phyloP scores from a whole-genome alignment of 1,140 invertebrate genomes.

The Hylaeus volcanicus region DNA sequence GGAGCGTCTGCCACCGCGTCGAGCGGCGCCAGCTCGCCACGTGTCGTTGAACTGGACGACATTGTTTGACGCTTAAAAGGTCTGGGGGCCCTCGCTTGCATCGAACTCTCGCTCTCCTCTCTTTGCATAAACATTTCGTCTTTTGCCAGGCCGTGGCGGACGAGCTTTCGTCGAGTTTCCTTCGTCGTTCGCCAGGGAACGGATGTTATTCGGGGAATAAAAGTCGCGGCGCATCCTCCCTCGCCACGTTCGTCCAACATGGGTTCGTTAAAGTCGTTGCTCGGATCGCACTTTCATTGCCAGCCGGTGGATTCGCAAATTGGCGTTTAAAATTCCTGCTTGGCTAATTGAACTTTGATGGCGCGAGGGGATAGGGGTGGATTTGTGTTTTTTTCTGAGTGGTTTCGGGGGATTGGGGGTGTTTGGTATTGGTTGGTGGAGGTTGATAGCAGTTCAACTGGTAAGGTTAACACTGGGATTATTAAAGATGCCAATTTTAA shows the following conservation, averaged over 20 bases:
- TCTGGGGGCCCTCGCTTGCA: not conserved
- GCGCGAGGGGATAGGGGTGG: too few relatives aligned
- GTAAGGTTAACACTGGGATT: too few relatives aligned
- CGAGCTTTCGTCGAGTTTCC: not conserved
- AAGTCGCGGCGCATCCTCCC: not conserved
- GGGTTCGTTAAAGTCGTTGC: not conserved
- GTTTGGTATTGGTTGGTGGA: too few relatives aligned
- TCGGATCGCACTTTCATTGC: too few relatives aligned
- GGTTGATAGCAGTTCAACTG: too few relatives aligned
- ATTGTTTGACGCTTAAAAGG: slow-evolving; percentile 44
- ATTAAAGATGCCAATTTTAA: too few relatives aligned
- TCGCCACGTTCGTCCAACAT: not conserved
- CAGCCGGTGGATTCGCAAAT: too few relatives aligned
- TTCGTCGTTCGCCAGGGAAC: not conserved
- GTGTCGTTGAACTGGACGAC: slow-evolving; percentile 49
- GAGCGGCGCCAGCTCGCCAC: slow-evolving; percentile 11
- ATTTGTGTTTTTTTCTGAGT: too few relatives aligned
- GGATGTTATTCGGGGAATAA: slow-evolving; percentile 17
- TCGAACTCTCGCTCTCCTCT: not conserved
- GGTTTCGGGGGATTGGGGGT: too few relatives aligned
- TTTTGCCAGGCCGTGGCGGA: not conserved
- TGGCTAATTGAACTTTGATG: too few relatives aligned
- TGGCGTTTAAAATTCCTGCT: not conserved
- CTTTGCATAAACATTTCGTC: slow-evolving; percentile 23
- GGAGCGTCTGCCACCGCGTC: slow-evolving; percentile 1